Evolutionary conservation across 2,113 vertebrate species (phyloP).

Genomic region (Calyptomena viridis): DNA sequence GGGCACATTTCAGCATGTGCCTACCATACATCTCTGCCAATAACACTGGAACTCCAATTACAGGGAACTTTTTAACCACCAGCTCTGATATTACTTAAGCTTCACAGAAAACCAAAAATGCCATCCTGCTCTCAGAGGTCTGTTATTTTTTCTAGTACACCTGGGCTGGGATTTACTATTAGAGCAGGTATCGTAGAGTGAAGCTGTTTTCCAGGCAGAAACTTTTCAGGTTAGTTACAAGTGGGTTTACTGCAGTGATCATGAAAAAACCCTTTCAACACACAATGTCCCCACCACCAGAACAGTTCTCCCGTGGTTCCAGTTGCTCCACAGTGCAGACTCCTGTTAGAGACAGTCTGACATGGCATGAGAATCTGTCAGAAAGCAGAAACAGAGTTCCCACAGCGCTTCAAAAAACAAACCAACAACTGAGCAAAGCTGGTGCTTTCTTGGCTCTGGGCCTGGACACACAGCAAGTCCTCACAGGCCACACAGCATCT

Average conservation of each 20-base stretch:
- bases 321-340: not conserved
- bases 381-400: not conserved
- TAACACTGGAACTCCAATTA: accelerated
- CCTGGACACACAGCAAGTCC: not conserved
- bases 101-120: not conserved
- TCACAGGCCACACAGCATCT: not conserved
- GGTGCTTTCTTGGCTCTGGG: not conserved
- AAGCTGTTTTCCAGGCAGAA: not conserved
- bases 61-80: not conserved
- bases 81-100: too few relatives aligned
- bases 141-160: not conserved
- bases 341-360: not conserved
- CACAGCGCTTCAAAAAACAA: not conserved
- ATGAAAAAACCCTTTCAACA: not conserved
- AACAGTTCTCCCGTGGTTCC: not conserved
- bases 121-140: not conserved
- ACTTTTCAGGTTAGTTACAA: not conserved
- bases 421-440: not conserved
- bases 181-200: not conserved
- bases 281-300: not conserved
- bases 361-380: accelerated
- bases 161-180: not conserved
- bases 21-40: not conserved
- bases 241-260: not conserved
- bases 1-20: not conserved